Base-by-base conservation (phyloP, 2,797 vertebrate species). In the Falco peregrinus region DNA sequence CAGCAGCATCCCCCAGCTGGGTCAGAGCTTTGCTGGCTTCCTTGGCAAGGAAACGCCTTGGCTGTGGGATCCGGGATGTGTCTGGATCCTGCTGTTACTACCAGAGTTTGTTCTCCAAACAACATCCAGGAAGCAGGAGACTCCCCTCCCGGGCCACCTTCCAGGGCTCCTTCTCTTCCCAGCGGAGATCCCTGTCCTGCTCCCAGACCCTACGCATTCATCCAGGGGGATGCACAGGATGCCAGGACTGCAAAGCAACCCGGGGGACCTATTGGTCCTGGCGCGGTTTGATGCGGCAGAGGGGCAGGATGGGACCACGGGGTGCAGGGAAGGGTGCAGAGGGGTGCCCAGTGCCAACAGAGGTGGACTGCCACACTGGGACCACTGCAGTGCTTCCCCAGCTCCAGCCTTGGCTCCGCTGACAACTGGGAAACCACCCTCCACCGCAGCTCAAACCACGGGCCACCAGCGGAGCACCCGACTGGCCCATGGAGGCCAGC, bases 41-140 rank as follows among this genome's bases (percentile, higher is more conserved):
- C 77, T 45, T 65, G 84, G 65, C 7, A 11, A 73, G 92, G 90
- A 91, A 92, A 67, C 5, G 18, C 71, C 53, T 64, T 15, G 6
- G 84, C 86, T 9, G 18, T 7, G 59, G 64, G 80, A 75, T 88
- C 26, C 21, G 12, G 89, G 84, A 92, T 73, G 71, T 77, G 64
- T 47, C 84, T 68, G 81, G 92, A 94, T 95, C 90, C 92, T 84
- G 74, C 89, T 86, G 68, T 77, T 83, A 88, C 69, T 48, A 56
- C 50, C 73, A 76, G 69, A 77, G 81, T 80, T 92, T 86, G 56
- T 45, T 77, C 87, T 84, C 69, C 65, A 89, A 92, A 94, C 84
- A 86, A 69, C 81, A 71, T 29, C 15, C 84, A 87, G 92, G 90
- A 95, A 93, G 56, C 76, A 15, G 37, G 45, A 95, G 39, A 85